phyloP scores from a whole-genome alignment of 2,113 vertebrate species.

The Boulengerochromis microlepis region DNA sequence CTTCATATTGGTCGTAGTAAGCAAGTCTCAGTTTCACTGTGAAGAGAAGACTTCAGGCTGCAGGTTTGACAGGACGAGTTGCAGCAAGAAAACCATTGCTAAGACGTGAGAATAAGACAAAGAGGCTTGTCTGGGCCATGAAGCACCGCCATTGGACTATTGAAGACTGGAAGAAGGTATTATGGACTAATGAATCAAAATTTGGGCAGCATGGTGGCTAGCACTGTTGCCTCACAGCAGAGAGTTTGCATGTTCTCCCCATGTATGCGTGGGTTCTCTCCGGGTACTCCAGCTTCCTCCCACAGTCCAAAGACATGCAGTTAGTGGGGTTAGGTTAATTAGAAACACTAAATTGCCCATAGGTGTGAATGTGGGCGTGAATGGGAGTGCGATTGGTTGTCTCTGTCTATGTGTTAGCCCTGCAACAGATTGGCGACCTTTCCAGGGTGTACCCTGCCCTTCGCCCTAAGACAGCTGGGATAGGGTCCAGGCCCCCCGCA shows the following conservation, averaged over 20 bases:
- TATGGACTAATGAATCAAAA: neutral
- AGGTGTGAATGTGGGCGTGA: neutral
- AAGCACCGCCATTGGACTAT: neutral
- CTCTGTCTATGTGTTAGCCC: neutral
- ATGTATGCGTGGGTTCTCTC: neutral
- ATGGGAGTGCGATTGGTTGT: neutral
- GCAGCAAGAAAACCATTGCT: neutral
- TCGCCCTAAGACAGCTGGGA: neutral
- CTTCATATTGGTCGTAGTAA: neutral
- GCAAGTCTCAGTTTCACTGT: neutral
- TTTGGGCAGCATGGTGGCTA: neutral
- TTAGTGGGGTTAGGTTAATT: neutral
- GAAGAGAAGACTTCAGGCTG: neutral
- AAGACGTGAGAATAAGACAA: neutral
- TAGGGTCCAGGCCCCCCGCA: neutral
- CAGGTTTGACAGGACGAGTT: neutral
- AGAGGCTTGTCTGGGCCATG: fast-evolving
- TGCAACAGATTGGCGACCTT: neutral
- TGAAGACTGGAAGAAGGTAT: neutral
- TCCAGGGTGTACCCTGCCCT: neutral
- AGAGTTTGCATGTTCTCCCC: neutral
- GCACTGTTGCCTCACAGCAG: neutral
- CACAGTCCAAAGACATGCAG: neutral
- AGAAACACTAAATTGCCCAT: neutral
- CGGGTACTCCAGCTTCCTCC: neutral